Base-by-base conservation (phyloP, 1,140 invertebrate genomes). In the Steinernema khuongi region DNA sequence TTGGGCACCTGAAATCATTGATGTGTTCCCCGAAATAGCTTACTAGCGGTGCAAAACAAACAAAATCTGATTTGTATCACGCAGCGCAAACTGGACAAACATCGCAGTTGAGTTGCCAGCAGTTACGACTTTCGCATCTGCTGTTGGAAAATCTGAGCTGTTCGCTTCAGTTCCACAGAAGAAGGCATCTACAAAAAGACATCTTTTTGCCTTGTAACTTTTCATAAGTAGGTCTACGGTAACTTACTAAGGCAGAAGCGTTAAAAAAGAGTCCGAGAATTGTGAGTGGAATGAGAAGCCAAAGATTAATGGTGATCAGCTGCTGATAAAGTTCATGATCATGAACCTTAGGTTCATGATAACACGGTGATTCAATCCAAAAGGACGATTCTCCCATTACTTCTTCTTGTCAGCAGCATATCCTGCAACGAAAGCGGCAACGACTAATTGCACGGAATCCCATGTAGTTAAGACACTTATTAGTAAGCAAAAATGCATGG, bases 291-390 rank as follows among this genome's bases (percentile, higher is more conserved):
- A 85, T 67, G 0, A 84, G 70, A 0, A 84, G 28, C 17, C 78
- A 81, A 0, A 84, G 33, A 71, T 83, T 83, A 14, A 84, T 73
- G 30, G 73, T 78, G 29, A 60, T 50, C 26, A 84, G 76, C 70
- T 80, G 75, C 32, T 72, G 82, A 74, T 85, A 84, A 2, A 84
- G 78, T 32, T 81, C 78, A 69, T 82, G 75, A 71, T 84, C 83
- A 44, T 84, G 83, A 1, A 85, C 79, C 74, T 79, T 81, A 18
- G 83, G 83, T 60, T 84, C 83, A 68, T 84, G 83, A 71, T 83
- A 84, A 68, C 81, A 84, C 70, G 50, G 19, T 17, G 50, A 60
- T 26, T 22, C 50, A 60, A 14, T 26, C 50, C 50, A 60, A 22
- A 60, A 60, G 50, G 19, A 4, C 11, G 50, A 36, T 71, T 17